Evolutionary conservation across 2,888 invertebrate species (phyloP).

Genomic region (Hemaris fuciformis): DNA sequence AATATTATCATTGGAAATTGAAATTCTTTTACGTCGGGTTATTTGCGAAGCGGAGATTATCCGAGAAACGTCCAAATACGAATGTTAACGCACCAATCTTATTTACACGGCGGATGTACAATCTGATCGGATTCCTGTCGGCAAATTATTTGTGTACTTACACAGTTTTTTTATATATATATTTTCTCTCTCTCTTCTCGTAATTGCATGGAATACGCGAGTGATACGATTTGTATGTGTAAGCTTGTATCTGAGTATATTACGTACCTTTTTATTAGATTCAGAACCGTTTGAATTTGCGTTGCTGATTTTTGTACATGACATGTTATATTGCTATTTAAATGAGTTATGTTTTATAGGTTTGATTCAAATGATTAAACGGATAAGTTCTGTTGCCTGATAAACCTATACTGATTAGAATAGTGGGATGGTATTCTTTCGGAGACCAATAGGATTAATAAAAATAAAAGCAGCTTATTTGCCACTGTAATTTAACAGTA

Average conservation of each 20-base stretch:
- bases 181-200: neutral
- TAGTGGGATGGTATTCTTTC: too few relatives aligned
- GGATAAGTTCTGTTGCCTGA: too few relatives aligned
- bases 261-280: neutral
- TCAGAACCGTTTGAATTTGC: neutral
- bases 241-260: too few relatives aligned
- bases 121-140: constrained; percentile 1
- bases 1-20: constrained; percentile 47
- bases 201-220: neutral
- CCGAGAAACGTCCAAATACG: neutral
- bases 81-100: neutral
- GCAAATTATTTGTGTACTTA: constrained; percentile 14
- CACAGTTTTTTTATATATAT: neutral
- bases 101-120: neutral
- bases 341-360: too few relatives aligned
- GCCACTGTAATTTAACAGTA: neutral
- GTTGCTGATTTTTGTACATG: neutral
- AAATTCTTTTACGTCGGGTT: constrained; percentile 22
- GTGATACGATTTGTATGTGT: neutral
- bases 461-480: neutral
- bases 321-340: too few relatives aligned
- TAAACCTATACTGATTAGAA: too few relatives aligned
- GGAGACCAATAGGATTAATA: neutral
- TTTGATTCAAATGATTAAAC: too few relatives aligned
- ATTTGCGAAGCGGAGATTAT: constrained; percentile 6